A percentile compares a stretch with the other conserved stretches of the same genome.
Evolutionary conservation across 2,797 vertebrate genomes (phyloP).

Genomic region (Poeciliopsis turneri): DNA sequence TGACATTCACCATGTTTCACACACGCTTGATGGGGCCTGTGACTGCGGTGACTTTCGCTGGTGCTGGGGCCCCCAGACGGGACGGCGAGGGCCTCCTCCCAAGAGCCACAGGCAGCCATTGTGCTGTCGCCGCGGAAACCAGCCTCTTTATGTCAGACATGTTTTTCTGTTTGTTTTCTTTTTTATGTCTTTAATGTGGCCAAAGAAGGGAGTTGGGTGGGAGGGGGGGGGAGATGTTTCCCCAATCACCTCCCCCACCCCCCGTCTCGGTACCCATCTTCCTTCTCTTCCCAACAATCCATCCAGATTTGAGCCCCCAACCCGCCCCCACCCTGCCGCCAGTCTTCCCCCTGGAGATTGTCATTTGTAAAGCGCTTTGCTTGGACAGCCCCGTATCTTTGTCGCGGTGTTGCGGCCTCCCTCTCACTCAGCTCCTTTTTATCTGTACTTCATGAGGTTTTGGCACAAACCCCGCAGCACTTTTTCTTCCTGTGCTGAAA

Average conservation of each 20-base stretch:
- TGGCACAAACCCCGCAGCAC: conserved; percentile 72
- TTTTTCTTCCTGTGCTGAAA: conserved; percentile 68
- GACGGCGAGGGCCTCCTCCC: conserved; percentile 73
- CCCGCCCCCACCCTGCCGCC: conserved; percentile 26
- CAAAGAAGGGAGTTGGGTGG: conserved; percentile 55
- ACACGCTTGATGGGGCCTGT: conserved; percentile 72
- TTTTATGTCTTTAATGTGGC: conserved; percentile 89
- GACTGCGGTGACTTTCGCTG: conserved; percentile 87
- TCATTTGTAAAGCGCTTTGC: conserved; percentile 82
- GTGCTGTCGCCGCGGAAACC: conserved; percentile 88
- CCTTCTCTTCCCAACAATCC: conserved; percentile 66
- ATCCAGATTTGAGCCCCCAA: conserved; percentile 59
- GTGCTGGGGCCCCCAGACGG: conserved; percentile 84
- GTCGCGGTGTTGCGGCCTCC: conserved; percentile 78
- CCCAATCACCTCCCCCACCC: conserved; percentile 68
- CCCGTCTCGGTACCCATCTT: conserved; percentile 67
- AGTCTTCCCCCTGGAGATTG: conserved; percentile 69
- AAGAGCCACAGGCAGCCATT: conserved; percentile 86
- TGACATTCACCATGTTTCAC: conserved; percentile 77
- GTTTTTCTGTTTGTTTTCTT: conserved; percentile 90
- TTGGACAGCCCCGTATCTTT: conserved; percentile 81
- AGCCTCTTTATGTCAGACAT: conserved; percentile 90
- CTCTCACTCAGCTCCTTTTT: conserved; percentile 74
- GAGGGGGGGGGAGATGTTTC: conserved; percentile 76
- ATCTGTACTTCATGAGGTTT: conserved; percentile 82